phyloP scores from a whole-genome alignment of 2,888 invertebrate genomes.

The Teleogryllus oceanicus region DNA sequence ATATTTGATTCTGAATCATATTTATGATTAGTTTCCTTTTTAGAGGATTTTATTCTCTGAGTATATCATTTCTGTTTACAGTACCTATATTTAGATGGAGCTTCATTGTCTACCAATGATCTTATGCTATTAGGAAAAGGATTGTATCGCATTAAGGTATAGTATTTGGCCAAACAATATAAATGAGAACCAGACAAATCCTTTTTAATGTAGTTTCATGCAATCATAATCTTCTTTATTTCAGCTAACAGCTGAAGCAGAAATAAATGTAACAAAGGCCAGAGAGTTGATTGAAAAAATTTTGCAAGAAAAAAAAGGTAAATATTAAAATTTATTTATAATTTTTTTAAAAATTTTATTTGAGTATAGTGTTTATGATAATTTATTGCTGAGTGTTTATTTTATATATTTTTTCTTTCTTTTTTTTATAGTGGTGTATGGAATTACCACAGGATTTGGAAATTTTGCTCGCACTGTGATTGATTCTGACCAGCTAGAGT shows the following conservation, averaged over 20 bases:
- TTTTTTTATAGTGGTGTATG: constrained; percentile 49
- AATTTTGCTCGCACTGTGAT: constrained; percentile 60
- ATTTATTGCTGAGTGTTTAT: neutral
- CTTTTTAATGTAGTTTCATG: too few relatives aligned
- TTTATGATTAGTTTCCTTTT: too few relatives aligned
- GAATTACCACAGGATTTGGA: constrained; percentile 65
- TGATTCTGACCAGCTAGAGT: constrained; percentile 55
- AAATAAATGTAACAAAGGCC: constrained; percentile 52
- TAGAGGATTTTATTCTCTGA: too few relatives aligned
- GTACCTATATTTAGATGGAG: constrained; percentile 56
- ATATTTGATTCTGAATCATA: too few relatives aligned
- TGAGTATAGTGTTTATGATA: neutral
- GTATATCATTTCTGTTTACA: constrained; percentile 40
- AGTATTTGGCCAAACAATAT: constrained; percentile 26
- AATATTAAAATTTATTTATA: constrained; percentile 27
- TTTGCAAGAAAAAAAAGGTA: constrained; percentile 57
- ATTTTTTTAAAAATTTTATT: neutral
- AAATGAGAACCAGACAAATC: too few relatives aligned
- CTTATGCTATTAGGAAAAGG: constrained; percentile 56
- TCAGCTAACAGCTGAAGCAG: constrained; percentile 54
- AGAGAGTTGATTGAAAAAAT: constrained; percentile 57
- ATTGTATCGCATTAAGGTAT: constrained; percentile 54
- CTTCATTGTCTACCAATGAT: constrained; percentile 55
- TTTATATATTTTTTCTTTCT: neutral
- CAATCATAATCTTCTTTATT: constrained; percentile 30